phyloP scores from a whole-genome alignment of 2,888 invertebrate genomes.

The Dinocampus coccinellae region DNA sequence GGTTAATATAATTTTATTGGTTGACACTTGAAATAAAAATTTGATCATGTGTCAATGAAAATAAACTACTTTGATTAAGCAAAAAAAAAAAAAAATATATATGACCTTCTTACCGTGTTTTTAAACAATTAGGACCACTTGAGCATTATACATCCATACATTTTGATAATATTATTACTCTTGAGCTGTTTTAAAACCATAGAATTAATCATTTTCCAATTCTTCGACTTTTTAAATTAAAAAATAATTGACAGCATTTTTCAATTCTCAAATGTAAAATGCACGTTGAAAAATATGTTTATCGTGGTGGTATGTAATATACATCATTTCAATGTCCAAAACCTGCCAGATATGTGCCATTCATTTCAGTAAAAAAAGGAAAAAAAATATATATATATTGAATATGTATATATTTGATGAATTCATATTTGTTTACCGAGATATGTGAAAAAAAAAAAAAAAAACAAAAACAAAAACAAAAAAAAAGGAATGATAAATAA shows the following conservation, averaged over 20 bases:
- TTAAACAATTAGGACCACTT: constrained; percentile 28
- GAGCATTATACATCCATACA: constrained; percentile 26
- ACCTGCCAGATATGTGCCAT: constrained; percentile 31
- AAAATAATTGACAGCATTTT: not conserved
- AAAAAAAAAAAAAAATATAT: too few relatives aligned
- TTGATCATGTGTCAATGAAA: not conserved
- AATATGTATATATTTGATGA: constrained; percentile 42
- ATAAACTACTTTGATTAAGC: not conserved
- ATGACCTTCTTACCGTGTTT: constrained; percentile 34
- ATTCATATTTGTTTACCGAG: constrained; percentile 42
- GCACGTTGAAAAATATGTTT: constrained; percentile 14
- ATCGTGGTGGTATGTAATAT: not conserved
- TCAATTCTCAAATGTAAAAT: constrained; percentile 12
- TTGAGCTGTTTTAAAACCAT: not conserved
- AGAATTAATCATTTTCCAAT: not conserved
- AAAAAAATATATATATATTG: constrained; percentile 42
- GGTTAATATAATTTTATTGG: not conserved
- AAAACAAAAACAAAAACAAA: constrained; percentile 18
- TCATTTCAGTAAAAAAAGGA: constrained; percentile 19
- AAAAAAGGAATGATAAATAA: constrained; percentile 35
- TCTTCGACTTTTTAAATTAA: not conserved
- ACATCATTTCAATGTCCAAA: constrained; percentile 8
- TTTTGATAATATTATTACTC: constrained; percentile 35
- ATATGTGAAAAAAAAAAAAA: constrained; percentile 34
- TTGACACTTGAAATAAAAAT: not conserved